A percentile compares a stretch with the other conserved stretches of the same genome.
phyloP scores from a whole-genome alignment of 92 coral and sea anemone species.

The Paramuricea clavata region DNA sequence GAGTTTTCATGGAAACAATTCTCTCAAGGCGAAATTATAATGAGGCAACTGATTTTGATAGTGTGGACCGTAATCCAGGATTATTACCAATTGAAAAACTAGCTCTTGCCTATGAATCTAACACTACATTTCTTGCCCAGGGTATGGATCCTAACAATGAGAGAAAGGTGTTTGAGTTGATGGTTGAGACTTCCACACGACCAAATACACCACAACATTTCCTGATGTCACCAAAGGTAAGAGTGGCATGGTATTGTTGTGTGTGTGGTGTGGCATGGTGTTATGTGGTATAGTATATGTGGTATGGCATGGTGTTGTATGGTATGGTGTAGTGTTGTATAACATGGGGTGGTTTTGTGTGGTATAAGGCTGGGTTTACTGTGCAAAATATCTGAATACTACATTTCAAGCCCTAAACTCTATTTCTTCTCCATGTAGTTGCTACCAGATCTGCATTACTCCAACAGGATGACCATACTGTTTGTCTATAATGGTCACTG shows the following conservation, averaged over 20 bases:
- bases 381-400: no score
- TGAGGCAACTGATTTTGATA: no score
- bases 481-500: slow-evolving; percentile 97
- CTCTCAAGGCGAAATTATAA: no score
- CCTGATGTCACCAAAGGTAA: slow-evolving; percentile 96
- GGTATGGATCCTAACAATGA: slow-evolving; percentile 99
- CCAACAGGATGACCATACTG: slow-evolving; percentile 88
- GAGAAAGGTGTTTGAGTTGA: slow-evolving; percentile 94
- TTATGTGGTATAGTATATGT: background rate
- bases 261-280: background rate
- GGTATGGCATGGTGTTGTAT: background rate
- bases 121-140: slow-evolving; percentile 53
- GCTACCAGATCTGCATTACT: slow-evolving; percentile 87
- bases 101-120: no score
- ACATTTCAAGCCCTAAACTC: no score
- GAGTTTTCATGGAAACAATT: no score
- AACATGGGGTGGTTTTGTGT: background rate
- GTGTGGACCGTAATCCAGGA: no score
- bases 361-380: no score
- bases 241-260: background rate
- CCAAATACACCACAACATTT: slow-evolving; percentile 95
- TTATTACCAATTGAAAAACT: no score
- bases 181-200: slow-evolving; percentile 91
- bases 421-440: slow-evolving; percentile 65
- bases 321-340: background rate